Conservation (phyloP, 2,113 vertebrate species). For the Polypterus senegalus region DNA sequence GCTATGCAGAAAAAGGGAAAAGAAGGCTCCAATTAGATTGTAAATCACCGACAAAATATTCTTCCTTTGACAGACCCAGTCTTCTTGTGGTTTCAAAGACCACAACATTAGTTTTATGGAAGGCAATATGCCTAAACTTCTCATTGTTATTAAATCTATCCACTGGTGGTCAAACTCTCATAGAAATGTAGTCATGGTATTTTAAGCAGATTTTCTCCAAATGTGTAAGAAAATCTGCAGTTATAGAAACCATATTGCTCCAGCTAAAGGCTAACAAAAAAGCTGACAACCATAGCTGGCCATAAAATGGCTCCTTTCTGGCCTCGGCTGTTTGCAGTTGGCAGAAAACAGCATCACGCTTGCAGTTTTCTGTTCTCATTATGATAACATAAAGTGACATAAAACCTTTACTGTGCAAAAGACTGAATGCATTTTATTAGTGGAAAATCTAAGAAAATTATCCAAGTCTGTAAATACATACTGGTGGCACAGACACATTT, state of each 20-base stretch:
- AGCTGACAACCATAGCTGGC: slow-evolving; percentile 22
- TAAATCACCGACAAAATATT: slow-evolving; percentile 25
- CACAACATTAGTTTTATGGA: slow-evolving; percentile 27
- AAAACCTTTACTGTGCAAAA: slow-evolving; percentile 29
- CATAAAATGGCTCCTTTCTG: slow-evolving; percentile 23
- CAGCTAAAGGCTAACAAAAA: slow-evolving; percentile 26
- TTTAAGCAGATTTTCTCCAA: slow-evolving; percentile 42
- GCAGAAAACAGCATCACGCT: slow-evolving; percentile 35
- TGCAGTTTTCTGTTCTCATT: slow-evolving; percentile 33
- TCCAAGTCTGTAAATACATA: slow-evolving; percentile 18
- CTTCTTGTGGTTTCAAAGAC: slow-evolving; percentile 30
- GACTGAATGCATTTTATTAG: slow-evolving; percentile 27
- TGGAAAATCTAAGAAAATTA: slow-evolving; percentile 25
- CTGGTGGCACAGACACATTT: slow-evolving; percentile 1
- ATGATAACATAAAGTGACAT: slow-evolving; percentile 33
- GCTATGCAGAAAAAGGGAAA: slow-evolving; percentile 21
- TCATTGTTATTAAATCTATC: slow-evolving; percentile 34
- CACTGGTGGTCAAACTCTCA: slow-evolving; percentile 31
- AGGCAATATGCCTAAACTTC: slow-evolving; percentile 28
- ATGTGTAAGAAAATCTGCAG: slow-evolving; percentile 26
- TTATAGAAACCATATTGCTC: slow-evolving; percentile 30
- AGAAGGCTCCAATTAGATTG: slow-evolving; percentile 8
- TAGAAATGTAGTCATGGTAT: slow-evolving; percentile 35
- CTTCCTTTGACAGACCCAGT: slow-evolving; percentile 23
- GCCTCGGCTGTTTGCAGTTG: slow-evolving; percentile 37